Conservation (phyloP, 2,113 vertebrate genomes). For the Conger conger region DNA sequence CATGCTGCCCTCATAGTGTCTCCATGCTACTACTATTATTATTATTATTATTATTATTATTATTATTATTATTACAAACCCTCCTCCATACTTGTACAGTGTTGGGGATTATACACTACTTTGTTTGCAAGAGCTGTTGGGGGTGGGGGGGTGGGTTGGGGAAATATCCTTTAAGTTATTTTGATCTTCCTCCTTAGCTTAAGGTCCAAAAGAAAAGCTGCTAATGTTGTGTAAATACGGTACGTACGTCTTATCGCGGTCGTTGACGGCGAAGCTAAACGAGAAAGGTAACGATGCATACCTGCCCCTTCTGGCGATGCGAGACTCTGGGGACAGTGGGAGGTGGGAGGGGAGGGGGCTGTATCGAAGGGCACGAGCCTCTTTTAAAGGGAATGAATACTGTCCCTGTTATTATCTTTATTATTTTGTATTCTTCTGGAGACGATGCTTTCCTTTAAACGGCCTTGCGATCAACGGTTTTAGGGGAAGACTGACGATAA, state of each 20-base stretch:
- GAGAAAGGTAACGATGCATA: neutral
- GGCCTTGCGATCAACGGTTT: constrained; percentile 21
- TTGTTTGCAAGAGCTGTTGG: constrained; percentile 37
- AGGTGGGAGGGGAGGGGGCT: neutral
- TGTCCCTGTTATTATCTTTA: constrained; percentile 12
- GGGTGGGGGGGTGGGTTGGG: constrained; percentile 20
- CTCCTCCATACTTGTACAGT: constrained; percentile 62
- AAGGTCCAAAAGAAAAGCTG: constrained; percentile 52
- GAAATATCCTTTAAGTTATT: constrained; percentile 71
- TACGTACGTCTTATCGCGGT: constrained; percentile 21
- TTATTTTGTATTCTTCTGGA: constrained; percentile 3
- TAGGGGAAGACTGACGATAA: constrained; percentile 29
- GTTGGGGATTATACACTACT: constrained; percentile 55
- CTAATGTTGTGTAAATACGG: constrained; percentile 40
- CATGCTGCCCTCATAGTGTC: constrained; percentile 77
- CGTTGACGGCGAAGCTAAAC: constrained; percentile 14
- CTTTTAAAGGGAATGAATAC: constrained; percentile 2
- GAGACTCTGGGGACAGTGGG: neutral
- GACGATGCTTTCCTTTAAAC: constrained; percentile 24
- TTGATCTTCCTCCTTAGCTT: constrained; percentile 44
- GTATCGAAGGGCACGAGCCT: neutral
- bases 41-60: constrained; percentile 39
- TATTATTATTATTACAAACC: constrained; percentile 46
- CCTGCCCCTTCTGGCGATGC: neutral
- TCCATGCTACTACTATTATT: constrained; percentile 21